Evolutionary conservation across 2,797 vertebrate genomes (phyloP).

Genomic region (Mycteria americana): DNA sequence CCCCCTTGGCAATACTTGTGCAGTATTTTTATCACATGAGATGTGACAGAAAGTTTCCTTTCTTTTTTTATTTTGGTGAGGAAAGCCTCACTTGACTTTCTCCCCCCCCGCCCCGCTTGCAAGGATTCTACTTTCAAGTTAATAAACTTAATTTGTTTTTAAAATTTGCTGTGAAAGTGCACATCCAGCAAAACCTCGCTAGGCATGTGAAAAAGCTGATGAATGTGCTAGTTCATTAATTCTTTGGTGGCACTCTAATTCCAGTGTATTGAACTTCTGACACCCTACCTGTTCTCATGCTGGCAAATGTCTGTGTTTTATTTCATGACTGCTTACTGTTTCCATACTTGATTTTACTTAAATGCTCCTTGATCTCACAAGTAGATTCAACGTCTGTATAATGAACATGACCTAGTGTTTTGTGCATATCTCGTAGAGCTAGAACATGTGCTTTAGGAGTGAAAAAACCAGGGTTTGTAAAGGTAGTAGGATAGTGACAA

Average conservation of each 20-base stretch:
- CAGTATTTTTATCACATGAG: neutral
- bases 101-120: neutral
- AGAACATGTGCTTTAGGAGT: neutral
- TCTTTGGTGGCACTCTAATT: neutral
- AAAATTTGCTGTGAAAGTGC: neutral
- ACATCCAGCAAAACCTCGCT: neutral
- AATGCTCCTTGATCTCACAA: neutral
- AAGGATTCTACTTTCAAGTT: neutral
- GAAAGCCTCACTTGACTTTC: neutral
- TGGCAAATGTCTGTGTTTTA: neutral
- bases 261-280: neutral
- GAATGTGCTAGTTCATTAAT: neutral
- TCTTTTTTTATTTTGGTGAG: neutral
- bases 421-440: fast-evolving
- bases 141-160: neutral
- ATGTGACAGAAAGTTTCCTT: neutral
- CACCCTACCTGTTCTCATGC: neutral
- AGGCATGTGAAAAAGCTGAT: neutral
- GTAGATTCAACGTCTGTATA: neutral
- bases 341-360: neutral
- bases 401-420: neutral
- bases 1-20: neutral
- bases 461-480: neutral
- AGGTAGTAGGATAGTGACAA: neutral
- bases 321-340: neutral